Conservation (phyloP, 2,113 vertebrate genomes). For the Ivindomyrus marchei region DNA sequence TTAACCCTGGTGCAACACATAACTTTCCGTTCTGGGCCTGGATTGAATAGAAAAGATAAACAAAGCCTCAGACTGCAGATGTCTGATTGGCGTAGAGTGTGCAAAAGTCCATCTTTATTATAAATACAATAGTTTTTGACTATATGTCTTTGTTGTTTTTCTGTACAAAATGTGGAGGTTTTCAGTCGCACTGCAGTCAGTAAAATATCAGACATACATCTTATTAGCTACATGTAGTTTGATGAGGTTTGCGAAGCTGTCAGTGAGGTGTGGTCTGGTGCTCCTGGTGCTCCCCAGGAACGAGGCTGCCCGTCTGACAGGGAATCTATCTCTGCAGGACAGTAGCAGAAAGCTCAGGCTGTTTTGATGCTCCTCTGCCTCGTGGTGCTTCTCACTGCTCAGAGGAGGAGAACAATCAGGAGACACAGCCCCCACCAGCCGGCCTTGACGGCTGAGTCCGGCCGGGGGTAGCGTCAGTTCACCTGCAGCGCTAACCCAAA, state of each 20-base stretch:
- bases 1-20: background rate
- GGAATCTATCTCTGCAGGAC: background rate
- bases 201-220: background rate
- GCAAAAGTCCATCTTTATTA: background rate
- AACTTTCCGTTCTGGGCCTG: background rate
- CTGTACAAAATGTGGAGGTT: background rate
- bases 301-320: background rate
- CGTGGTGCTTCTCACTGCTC: background rate
- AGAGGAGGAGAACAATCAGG: background rate
- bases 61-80: background rate
- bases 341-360: background rate
- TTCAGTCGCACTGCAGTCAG: background rate
- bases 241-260: background rate
- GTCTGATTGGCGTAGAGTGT: background rate
- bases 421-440: background rate
- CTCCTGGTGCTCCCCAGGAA: background rate
- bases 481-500: conserved; percentile 48
- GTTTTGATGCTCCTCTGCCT: background rate
- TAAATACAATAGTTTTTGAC: background rate
- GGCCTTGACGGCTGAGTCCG: background rate
- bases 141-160: background rate
- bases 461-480: background rate
- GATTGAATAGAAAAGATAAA: background rate
- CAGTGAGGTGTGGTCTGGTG: background rate
- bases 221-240: background rate